Evolutionary conservation across 2,888 invertebrate genomes (phyloP).

Genomic region (Nomada hirtipes): DNA sequence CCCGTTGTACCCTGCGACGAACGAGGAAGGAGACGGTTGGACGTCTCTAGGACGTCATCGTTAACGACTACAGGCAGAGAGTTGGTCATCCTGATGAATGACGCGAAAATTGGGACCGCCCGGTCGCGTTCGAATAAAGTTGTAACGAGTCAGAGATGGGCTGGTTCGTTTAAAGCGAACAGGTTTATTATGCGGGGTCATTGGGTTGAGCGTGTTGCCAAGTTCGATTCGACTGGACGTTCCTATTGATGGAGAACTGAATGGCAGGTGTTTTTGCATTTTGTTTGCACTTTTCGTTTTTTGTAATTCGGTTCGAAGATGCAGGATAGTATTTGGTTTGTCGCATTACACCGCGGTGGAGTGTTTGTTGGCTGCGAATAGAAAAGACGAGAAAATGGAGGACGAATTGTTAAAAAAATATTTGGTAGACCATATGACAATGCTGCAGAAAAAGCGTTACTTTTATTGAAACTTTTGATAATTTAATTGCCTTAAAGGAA

Average conservation of each 20-base stretch:
- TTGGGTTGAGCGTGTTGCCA: slow-evolving; percentile 3
- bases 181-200: slow-evolving; percentile 29
- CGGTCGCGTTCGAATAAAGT: neutral
- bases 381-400: no score
- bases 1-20: neutral
- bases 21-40: neutral
- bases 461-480: no score
- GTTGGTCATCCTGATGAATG: slow-evolving; percentile 43
- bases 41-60: slow-evolving; percentile 38
- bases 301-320: neutral
- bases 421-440: no score
- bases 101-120: slow-evolving; percentile 60
- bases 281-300: neutral
- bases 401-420: no score
- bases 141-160: slow-evolving; percentile 8
- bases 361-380: no score
- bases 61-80: slow-evolving; percentile 37
- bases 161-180: slow-evolving; percentile 29
- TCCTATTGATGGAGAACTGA: neutral
- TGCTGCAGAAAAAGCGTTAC: no score
- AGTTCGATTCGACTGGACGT: neutral
- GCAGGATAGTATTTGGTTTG: no score
- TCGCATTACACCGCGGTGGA: no score
- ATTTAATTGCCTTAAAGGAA: no score
- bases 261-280: neutral